Evolutionary conservation across 2,797 vertebrate genomes (phyloP).

Genomic region (Poeciliopsis paucimaculata): DNA sequence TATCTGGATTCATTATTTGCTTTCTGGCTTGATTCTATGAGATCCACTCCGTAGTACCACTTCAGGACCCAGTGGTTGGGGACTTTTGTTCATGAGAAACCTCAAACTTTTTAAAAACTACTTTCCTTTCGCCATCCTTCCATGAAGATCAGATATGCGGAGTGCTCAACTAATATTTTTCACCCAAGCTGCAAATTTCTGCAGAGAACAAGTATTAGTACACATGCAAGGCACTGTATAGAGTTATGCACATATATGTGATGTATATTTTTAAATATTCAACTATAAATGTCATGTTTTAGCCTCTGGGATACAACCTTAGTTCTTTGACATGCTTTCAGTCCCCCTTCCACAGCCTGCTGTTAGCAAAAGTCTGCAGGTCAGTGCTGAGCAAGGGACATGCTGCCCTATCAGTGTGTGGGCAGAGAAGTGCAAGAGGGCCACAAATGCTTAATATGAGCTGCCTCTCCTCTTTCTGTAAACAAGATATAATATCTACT

Average conservation of each 20-base stretch:
- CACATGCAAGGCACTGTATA: neutral
- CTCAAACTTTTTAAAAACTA: neutral
- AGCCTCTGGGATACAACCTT: conserved; percentile 21
- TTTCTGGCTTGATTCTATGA: neutral
- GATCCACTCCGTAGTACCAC: neutral
- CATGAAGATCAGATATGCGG: neutral
- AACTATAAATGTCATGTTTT: conserved; percentile 32
- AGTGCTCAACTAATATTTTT: neutral
- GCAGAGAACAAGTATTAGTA: neutral
- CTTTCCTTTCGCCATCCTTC: neutral
- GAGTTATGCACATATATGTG: conserved; percentile 1
- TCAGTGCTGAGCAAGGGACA: conserved; percentile 57
- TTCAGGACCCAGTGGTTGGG: neutral
- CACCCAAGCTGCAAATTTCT: neutral
- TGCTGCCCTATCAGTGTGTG: conserved; percentile 55
- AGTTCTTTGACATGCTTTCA: conserved; percentile 28
- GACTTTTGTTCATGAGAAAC: neutral
- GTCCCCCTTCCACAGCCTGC: conserved; percentile 24
- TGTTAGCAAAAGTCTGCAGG: conserved; percentile 48
- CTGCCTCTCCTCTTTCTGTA: conserved; percentile 69
- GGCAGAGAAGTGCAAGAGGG: conserved; percentile 60
- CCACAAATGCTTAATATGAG: conserved; percentile 67
- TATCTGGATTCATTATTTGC: neutral
- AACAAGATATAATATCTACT: conserved; percentile 83
- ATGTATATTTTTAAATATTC: conserved; percentile 24